A percentile compares a stretch with the other conserved stretches of the same genome.
These are phyloP conservation scores for Zophobas morio DNA, from an alignment of 1,140 invertebrate species.

Conservation along the genomic window DNA sequence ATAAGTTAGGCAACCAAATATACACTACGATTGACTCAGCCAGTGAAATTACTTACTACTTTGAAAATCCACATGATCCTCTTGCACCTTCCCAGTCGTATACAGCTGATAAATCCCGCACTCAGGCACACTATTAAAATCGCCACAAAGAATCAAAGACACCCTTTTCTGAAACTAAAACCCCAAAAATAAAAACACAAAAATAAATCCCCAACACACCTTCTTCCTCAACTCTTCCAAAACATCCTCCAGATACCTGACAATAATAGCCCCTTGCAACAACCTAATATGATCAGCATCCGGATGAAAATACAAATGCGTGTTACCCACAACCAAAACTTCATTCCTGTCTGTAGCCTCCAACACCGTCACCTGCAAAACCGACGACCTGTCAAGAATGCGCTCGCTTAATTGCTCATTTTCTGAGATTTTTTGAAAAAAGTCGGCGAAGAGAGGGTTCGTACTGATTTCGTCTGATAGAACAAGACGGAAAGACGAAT, in stretches of 20 bases:
- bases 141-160: conserved; percentile 84
- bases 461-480: conserved; percentile 72
- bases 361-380: conserved; percentile 75
- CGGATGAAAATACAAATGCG: conserved; percentile 94
- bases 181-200: conserved; percentile 10
- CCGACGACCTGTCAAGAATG: conserved; percentile 76
- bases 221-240: conserved; percentile 68
- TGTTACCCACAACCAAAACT: conserved; percentile 85
- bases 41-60: conserved; percentile 76
- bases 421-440: conserved; percentile 75
- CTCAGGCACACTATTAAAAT: conserved; percentile 90
- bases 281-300: conserved; percentile 91
- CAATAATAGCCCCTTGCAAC: conserved; percentile 79
- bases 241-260: conserved; percentile 74
- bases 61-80: conserved; percentile 79
- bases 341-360: conserved; percentile 75
- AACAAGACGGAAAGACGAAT: conserved; percentile 56
- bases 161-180: conserved; percentile 72
- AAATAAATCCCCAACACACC: conserved; percentile 63
- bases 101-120: conserved; percentile 86
- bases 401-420: conserved; percentile 76
- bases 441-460: conserved; percentile 72
- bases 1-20: no score
- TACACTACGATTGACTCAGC: neutral
- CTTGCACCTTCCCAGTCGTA: conserved; percentile 77